Percentiles rank a stretch among this genome's conserved stretches.
These are phyloP conservation scores for Gasteruption jaculator DNA, from an alignment of 2,888 invertebrate genomes.

Conservation along the genomic window DNA sequence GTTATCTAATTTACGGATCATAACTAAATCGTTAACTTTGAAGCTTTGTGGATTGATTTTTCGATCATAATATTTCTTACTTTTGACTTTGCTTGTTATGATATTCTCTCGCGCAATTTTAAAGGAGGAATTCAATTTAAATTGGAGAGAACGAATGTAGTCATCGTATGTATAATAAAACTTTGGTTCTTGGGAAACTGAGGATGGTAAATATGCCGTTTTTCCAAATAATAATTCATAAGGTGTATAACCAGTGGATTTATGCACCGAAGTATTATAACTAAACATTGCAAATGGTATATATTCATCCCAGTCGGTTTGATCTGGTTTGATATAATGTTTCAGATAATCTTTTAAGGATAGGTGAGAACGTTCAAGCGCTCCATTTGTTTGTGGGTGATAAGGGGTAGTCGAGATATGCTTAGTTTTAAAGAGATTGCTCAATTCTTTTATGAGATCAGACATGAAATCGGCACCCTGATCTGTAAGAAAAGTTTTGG, in stretches of 20 bases:
- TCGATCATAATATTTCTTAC: slow-evolving; percentile 28
- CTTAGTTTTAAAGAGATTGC: slow-evolving; percentile 13
- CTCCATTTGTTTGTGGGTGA: slow-evolving; percentile 23
- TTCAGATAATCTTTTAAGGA: slow-evolving; percentile 23
- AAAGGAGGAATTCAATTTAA: slow-evolving; percentile 28
- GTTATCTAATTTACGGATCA: slow-evolving; percentile 15
- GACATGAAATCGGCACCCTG: slow-evolving; percentile 20
- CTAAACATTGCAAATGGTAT: slow-evolving; percentile 25
- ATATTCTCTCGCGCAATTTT: slow-evolving; percentile 29
- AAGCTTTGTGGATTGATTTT: slow-evolving; percentile 13
- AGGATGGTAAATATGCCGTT: slow-evolving; percentile 35
- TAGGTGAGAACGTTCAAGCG: slow-evolving; percentile 21
- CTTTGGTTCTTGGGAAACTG: slow-evolving; percentile 22
- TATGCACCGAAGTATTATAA: slow-evolving; percentile 27
- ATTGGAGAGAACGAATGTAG: slow-evolving; percentile 27
- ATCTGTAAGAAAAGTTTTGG: slow-evolving; percentile 18
- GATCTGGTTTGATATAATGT: slow-evolving; percentile 21
- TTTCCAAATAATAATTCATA: slow-evolving; percentile 41
- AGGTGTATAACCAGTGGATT: slow-evolving; percentile 36
- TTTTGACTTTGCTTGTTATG: slow-evolving; percentile 28
- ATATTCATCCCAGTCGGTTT: slow-evolving; percentile 27
- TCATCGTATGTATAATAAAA: slow-evolving; percentile 26
- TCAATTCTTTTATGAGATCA: slow-evolving; percentile 8
- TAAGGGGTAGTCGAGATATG: slow-evolving; percentile 14
- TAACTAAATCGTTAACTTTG: slow-evolving; percentile 18